phyloP scores from a whole-genome alignment of 2,888 invertebrate genomes.

The Anaspis maculata region DNA sequence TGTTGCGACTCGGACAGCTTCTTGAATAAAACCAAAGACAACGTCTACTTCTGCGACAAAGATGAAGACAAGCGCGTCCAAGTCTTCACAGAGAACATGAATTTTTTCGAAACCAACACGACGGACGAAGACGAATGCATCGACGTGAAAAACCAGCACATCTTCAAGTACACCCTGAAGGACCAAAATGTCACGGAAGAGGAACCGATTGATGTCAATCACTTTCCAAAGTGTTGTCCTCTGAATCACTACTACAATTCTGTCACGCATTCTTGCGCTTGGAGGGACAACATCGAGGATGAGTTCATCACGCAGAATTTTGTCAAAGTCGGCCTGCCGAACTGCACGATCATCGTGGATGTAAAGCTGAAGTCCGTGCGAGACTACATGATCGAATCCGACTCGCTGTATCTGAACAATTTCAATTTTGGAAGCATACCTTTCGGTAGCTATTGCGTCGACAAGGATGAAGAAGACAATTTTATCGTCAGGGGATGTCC shows the following conservation, averaged over 20 bases:
- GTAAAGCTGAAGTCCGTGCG: constrained; percentile 5
- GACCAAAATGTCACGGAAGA: constrained; percentile 6
- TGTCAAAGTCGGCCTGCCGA: constrained; percentile 25
- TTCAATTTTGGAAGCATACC: constrained; percentile 1
- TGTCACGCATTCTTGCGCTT: constrained; percentile 20
- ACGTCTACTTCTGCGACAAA: constrained; percentile 7
- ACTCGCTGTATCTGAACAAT: constrained; percentile 4
- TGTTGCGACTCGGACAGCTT: neutral
- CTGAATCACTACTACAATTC: constrained; percentile 22
- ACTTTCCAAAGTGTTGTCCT: constrained; percentile 31
- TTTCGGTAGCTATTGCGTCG: constrained; percentile 21
- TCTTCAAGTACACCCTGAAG: no score
- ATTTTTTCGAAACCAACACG: constrained; percentile 7
- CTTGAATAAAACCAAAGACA: constrained; percentile 9
- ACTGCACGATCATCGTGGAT: constrained; percentile 26
- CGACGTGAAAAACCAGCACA: neutral
- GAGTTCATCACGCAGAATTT: constrained; percentile 18
- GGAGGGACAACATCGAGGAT: constrained; percentile 6
- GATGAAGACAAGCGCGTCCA: constrained; percentile 10
- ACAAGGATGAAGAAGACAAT: constrained; percentile 15
- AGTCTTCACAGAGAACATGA: constrained; percentile 7
- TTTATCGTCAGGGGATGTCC: constrained; percentile 25
- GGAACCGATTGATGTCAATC: constrained; percentile 6
- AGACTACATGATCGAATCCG: constrained; percentile 6
- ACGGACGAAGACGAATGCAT: neutral